Percentiles rank a stretch among this genome's conserved stretches.
Evolutionary conservation across 2,888 invertebrate species (phyloP).

Genomic region (Gibbula magus): DNA sequence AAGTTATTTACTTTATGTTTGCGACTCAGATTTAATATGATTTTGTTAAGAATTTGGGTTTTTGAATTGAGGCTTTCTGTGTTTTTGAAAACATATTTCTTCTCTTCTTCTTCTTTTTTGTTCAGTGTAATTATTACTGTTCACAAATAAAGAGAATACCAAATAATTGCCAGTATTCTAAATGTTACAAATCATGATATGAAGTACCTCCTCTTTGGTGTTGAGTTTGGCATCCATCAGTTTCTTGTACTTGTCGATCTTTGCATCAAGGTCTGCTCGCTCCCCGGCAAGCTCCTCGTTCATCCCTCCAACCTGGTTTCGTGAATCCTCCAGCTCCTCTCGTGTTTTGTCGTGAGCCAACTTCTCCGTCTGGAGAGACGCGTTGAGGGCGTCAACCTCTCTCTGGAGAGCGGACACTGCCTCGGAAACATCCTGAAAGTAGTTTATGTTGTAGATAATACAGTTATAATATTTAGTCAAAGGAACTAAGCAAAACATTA

Average conservation of each 20-base stretch:
- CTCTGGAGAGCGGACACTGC: constrained; percentile 23
- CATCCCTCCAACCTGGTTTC: constrained; percentile 54
- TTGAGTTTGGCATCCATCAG: constrained; percentile 56
- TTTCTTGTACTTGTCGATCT: constrained; percentile 48
- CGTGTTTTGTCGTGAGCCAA: constrained; percentile 63
- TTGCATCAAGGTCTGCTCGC: constrained; percentile 51
- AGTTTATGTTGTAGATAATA: too few species aligned
- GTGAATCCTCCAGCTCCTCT: constrained; percentile 66
- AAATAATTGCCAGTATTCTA: not conserved
- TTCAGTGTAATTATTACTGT: too few species aligned
- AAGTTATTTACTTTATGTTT: too few species aligned
- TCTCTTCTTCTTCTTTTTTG: too few species aligned
- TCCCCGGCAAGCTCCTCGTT: constrained; percentile 56
- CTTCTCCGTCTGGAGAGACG: constrained; percentile 60
- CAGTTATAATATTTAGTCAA: too few species aligned
- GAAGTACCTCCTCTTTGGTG: constrained; percentile 54
- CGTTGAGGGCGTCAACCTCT: constrained; percentile 57
- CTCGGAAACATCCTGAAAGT: constrained; percentile 27
- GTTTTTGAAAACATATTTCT: too few species aligned
- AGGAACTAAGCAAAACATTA: too few species aligned
- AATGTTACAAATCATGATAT: not conserved
- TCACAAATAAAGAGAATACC: not conserved
- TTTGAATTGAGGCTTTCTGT: too few species aligned
- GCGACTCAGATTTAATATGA: too few species aligned
- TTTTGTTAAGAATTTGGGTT: too few species aligned